A percentile compares a stretch with the other conserved stretches of the same genome.
phyloP scores from a whole-genome alignment of 2,797 vertebrate species.

The Yasuhikotakia modesta region DNA sequence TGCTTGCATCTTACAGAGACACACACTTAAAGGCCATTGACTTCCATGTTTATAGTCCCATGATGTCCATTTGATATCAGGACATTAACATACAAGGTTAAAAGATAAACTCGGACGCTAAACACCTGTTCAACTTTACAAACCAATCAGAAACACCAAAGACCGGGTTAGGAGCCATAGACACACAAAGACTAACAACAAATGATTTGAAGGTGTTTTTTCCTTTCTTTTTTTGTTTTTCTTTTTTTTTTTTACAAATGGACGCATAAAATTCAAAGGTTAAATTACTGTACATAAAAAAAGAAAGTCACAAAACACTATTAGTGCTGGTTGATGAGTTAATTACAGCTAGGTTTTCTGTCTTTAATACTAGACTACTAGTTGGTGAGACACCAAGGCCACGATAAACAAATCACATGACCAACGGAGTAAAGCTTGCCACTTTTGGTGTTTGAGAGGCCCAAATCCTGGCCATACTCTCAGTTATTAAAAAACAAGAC shows the following conservation, averaged over 20 bases:
- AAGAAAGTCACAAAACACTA: constrained; percentile 50
- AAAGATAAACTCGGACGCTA: constrained; percentile 30
- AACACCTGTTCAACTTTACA: constrained; percentile 35
- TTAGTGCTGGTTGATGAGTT: constrained; percentile 54
- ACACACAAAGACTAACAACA: constrained; percentile 9
- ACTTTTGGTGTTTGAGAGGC: constrained; percentile 56
- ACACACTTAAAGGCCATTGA: constrained; percentile 47
- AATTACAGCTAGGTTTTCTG: constrained; percentile 46
- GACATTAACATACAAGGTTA: constrained; percentile 42
- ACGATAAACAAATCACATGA: constrained; percentile 51
- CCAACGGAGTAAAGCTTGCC: constrained; percentile 55
- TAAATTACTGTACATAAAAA: constrained; percentile 59
- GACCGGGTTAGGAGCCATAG: constrained; percentile 49
- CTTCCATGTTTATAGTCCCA: constrained; percentile 42
- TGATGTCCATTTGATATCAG: constrained; percentile 13
- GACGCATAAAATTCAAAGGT: constrained; percentile 46
- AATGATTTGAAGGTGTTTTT: not conserved
- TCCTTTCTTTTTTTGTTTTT: not conserved
- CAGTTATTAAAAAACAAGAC: constrained; percentile 39
- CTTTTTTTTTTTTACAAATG: constrained; percentile 35
- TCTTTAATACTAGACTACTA: constrained; percentile 45
- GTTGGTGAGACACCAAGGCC: constrained; percentile 60
- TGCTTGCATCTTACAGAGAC: constrained; percentile 60
- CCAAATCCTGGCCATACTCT: constrained; percentile 40
- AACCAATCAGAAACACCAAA: constrained; percentile 38